Evolutionary conservation across 1,140 invertebrate species (phyloP).

Genomic region (Phocides pigmalion): DNA sequence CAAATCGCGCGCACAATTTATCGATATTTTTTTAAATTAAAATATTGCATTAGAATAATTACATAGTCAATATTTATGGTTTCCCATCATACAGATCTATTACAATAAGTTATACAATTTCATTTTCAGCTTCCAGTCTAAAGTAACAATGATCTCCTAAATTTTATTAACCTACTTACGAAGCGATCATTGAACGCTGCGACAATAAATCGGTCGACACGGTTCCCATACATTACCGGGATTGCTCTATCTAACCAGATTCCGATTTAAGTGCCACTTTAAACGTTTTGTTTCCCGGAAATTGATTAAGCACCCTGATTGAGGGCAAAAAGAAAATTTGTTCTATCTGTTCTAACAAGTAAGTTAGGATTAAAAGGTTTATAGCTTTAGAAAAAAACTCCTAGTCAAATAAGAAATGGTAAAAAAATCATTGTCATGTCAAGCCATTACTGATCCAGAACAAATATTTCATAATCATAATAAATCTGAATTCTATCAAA

Average conservation of each 20-base stretch:
- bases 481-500: too few species aligned
- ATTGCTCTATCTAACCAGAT: constrained; percentile 65
- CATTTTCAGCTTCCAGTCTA: background rate
- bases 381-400: too few species aligned
- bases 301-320: constrained; percentile 57
- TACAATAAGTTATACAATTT: too few species aligned
- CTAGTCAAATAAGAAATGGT: too few species aligned
- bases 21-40: too few species aligned
- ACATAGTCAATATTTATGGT: too few species aligned
- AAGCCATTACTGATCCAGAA: too few species aligned
- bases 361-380: constrained; percentile 36
- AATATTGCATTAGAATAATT: too few species aligned
- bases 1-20: too few species aligned
- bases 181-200: constrained; percentile 28
- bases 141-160: constrained; percentile 35
- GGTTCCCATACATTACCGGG: constrained; percentile 53
- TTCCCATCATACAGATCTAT: too few species aligned
- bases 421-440: too few species aligned
- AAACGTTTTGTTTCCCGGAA: constrained; percentile 59
- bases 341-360: constrained; percentile 13
- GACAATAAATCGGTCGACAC: constrained; percentile 56
- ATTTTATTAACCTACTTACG: constrained; percentile 43
- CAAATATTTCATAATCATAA: too few species aligned
- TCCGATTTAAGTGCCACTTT: constrained; percentile 60
- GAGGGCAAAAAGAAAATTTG: constrained; percentile 12